Percentiles rank a stretch among this genome's conserved stretches.
These are phyloP conservation scores for Tachina lurida DNA, from an alignment of 2,888 invertebrate genomes.

Conservation along the genomic window DNA sequence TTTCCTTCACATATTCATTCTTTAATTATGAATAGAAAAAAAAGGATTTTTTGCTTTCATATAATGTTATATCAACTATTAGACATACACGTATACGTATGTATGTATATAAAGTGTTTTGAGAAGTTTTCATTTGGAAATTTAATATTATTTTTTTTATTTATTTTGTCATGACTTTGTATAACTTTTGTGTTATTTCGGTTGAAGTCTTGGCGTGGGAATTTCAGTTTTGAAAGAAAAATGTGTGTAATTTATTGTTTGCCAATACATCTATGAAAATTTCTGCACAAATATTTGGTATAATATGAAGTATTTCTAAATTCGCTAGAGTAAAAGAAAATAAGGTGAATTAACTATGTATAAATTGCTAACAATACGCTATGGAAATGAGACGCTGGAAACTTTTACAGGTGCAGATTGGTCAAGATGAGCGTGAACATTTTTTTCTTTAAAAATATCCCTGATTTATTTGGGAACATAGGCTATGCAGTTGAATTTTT, in stretches of 20 bases:
- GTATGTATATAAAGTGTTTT: neutral
- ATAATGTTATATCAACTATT: constrained; percentile 3
- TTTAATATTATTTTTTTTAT: constrained; percentile 63
- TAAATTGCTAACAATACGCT: no score
- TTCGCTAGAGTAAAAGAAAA: no score
- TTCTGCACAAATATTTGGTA: no score
- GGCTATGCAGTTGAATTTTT: no score
- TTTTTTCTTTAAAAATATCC: no score
- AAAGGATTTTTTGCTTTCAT: constrained; percentile 53
- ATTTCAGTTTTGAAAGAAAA: neutral
- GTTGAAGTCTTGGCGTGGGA: constrained; percentile 44
- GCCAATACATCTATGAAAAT: neutral
- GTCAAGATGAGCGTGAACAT: no score
- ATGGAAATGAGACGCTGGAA: no score
- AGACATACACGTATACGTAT: neutral
- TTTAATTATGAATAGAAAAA: constrained; percentile 20
- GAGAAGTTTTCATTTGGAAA: constrained; percentile 53
- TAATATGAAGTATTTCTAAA: no score
- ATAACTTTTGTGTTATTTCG: constrained; percentile 68
- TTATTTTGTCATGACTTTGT: constrained; percentile 68
- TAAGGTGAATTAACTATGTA: no score
- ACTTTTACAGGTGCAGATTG: no score
- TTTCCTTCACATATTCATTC: neutral
- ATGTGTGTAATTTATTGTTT: constrained; percentile 1
- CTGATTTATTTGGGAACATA: no score